Conservation (phyloP, 2,113 vertebrate species). For the Peucedramus taeniatus region DNA sequence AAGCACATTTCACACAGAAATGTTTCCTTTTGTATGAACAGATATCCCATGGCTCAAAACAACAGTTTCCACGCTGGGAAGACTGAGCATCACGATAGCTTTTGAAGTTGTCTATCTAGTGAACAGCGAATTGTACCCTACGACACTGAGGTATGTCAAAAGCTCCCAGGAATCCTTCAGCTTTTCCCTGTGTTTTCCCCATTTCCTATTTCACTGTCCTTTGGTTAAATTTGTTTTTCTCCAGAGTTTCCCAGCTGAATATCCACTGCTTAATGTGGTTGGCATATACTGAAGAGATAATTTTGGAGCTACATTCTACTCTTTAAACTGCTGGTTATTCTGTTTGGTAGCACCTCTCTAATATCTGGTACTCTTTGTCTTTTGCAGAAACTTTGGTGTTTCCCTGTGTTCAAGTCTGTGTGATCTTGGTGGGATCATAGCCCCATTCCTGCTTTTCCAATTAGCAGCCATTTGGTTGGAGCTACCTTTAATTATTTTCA, state of each 20-base stretch:
- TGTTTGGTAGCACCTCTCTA: background rate
- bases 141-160: constrained; percentile 80
- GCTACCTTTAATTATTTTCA: constrained; percentile 91
- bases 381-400: constrained; percentile 86
- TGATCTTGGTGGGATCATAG: constrained; percentile 87
- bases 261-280: background rate
- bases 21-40: constrained; percentile 55
- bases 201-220: background rate
- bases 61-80: constrained; percentile 80
- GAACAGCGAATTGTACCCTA: constrained; percentile 91
- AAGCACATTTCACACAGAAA: background rate
- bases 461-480: constrained; percentile 87
- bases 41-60: constrained; percentile 86
- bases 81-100: constrained; percentile 88
- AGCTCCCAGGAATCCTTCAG: background rate
- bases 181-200: background rate
- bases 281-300: background rate
- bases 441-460: constrained; percentile 88
- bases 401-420: constrained; percentile 88
- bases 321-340: background rate
- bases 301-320: background rate
- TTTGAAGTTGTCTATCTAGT: constrained; percentile 93
- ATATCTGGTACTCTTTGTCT: background rate
- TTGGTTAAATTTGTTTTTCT: background rate
- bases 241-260: background rate